Conservation (phyloP, 2,888 invertebrate genomes). For the Coecobrya sp. region DNA sequence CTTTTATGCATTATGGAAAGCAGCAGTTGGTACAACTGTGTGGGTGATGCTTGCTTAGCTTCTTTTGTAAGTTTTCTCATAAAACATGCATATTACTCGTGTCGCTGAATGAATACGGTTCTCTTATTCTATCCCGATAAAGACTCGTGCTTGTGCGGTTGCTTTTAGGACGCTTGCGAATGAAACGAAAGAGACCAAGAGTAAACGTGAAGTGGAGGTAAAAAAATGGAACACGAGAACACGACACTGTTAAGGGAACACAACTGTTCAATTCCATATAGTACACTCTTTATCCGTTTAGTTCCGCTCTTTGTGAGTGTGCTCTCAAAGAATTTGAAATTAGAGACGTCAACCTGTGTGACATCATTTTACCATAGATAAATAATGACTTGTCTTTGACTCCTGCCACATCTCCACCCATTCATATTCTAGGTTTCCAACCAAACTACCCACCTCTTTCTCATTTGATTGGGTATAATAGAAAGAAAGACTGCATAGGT, state of each 20-base stretch:
- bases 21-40: neutral
- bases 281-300: neutral
- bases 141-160: neutral
- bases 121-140: neutral
- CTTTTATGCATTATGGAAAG: slow-evolving; percentile 34
- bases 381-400: slow-evolving; percentile 74
- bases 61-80: slow-evolving; percentile 25
- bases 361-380: slow-evolving; percentile 68
- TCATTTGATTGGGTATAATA: neutral
- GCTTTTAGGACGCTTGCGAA: neutral
- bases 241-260: neutral
- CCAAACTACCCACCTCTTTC: slow-evolving; percentile 27
- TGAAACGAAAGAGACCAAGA: neutral
- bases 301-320: neutral
- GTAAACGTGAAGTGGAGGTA: neutral
- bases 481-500: neutral
- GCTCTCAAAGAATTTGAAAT: slow-evolving; percentile 51
- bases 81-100: slow-evolving; percentile 10
- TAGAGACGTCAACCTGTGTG: slow-evolving; percentile 65
- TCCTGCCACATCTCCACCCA: slow-evolving; percentile 57
- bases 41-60: no score
- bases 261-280: neutral
- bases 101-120: neutral
- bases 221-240: neutral
- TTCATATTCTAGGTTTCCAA: slow-evolving; percentile 58